Evolutionary conservation across 2,797 vertebrate species (phyloP), one percentile per base, ranked within the genome.

Genomic region (Leptoclinus maculatus): DNA sequence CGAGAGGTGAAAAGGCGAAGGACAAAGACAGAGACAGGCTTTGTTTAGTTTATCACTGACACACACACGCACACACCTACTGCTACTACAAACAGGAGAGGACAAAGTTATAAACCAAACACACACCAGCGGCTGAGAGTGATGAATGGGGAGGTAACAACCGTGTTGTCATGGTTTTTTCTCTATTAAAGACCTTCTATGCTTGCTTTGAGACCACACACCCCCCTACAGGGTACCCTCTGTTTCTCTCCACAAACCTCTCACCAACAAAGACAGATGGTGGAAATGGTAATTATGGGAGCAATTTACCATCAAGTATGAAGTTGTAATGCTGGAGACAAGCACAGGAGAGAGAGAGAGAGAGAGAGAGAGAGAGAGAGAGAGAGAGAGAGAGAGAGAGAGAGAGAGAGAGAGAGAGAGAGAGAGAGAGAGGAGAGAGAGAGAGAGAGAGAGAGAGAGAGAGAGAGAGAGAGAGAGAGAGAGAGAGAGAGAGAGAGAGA

Each of bases 31-130:
- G 71, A 78, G 57, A 80, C 53, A 2, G 49, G 69, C 85, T 88
- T 88, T 89, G 79, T 87, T 76, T 77, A 29, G 71, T 84, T 89
- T 87, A 86, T 89, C 84, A 59, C 59, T 7, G 41, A 58, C 74
- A 62, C 56, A 71, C 60, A 63, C 29, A 38, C 34, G 51, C 64
- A 73, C 34, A 74, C 54, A 62, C 57, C 2, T 39, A 11, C 32
- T 29, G 38, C 56, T 59, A 38, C 29, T 56, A 32, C 14, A 74
- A 56, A 54, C 29, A n/a, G 21, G 54, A 54, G 29, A 57, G 54
- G 53, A 36, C 78, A 80, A 70, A 74, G 73, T 76, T 76, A 60
- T n/a, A 72, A 57, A 73, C n/a, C 66, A 56, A 8, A 43, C 45
- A 67, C 47, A 71, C 49, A 70, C 45, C 70, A 54, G 51, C 58